A percentile compares a stretch with the other conserved stretches of the same genome.
phyloP scores from a whole-genome alignment of 2,113 vertebrate genomes.

The Scomber colias region DNA sequence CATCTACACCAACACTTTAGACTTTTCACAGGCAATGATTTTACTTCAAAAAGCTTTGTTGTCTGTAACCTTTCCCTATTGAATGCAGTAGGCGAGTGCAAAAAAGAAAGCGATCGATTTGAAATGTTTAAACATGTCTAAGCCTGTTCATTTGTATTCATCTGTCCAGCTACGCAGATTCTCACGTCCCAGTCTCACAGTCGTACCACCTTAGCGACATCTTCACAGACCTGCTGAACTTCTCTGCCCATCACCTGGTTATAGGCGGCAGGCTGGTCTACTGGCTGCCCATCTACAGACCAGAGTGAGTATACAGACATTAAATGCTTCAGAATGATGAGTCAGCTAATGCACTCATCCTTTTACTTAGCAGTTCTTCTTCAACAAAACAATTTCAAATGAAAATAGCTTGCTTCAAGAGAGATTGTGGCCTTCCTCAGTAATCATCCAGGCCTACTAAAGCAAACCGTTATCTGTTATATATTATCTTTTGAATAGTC shows the following conservation, averaged over 20 bases:
- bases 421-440: background rate
- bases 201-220: constrained; percentile 97
- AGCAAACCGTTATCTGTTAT: background rate
- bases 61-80: background rate
- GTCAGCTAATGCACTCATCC: too few relatives aligned
- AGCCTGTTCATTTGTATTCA: constrained; percentile 22
- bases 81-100: too few relatives aligned
- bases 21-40: background rate
- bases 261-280: constrained; percentile 95
- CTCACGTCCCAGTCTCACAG: constrained; percentile 91
- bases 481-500: background rate
- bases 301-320: constrained; percentile 89
- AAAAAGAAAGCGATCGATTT: too few relatives aligned
- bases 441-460: background rate
- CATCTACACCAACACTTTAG: background rate
- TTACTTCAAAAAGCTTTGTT: too few relatives aligned
- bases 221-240: constrained; percentile 94
- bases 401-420: background rate
- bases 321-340: background rate
- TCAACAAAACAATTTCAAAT: too few relatives aligned
- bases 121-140: background rate
- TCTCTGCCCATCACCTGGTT: constrained; percentile 91
- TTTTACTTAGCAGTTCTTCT: background rate
- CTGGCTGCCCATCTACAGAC: constrained; percentile 95
- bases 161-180: constrained; percentile 86